A percentile compares a stretch with the other conserved stretches of the same genome.
These are phyloP conservation scores for Dipodomys merriami DNA, from an alignment of 2,113 vertebrate species.

Conservation along the genomic window DNA sequence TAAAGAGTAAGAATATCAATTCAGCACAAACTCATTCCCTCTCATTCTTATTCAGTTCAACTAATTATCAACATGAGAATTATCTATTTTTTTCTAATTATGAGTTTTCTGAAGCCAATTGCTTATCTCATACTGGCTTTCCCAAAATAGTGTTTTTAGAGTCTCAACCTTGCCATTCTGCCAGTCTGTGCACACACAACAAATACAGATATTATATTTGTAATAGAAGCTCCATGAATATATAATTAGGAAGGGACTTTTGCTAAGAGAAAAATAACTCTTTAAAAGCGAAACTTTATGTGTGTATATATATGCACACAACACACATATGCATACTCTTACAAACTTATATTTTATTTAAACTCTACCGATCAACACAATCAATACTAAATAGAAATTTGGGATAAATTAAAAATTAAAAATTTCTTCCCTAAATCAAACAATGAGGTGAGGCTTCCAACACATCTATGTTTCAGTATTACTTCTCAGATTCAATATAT, in stretches of 20 bases:
- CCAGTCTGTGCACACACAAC: background rate
- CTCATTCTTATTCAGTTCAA: background rate
- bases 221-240: background rate
- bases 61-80: background rate
- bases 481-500: background rate
- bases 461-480: background rate
- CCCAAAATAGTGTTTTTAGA: background rate
- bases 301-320: background rate
- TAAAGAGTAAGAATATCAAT: background rate
- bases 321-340: background rate
- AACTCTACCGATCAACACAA: background rate
- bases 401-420: background rate
- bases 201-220: background rate
- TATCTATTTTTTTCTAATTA: conserved; percentile 17
- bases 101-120: conserved; percentile 4
- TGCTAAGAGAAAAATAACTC: background rate
- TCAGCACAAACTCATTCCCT: background rate
- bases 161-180: background rate
- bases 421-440: background rate
- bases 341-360: background rate
- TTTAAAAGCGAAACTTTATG: background rate
- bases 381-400: too few relatives aligned
- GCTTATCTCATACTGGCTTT: background rate
- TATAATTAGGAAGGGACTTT: background rate
- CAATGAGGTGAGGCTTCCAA: background rate